These are phyloP conservation scores for Sebastes itinus DNA, from an alignment of 2,797 vertebrate species.

Conservation along the genomic window DNA sequence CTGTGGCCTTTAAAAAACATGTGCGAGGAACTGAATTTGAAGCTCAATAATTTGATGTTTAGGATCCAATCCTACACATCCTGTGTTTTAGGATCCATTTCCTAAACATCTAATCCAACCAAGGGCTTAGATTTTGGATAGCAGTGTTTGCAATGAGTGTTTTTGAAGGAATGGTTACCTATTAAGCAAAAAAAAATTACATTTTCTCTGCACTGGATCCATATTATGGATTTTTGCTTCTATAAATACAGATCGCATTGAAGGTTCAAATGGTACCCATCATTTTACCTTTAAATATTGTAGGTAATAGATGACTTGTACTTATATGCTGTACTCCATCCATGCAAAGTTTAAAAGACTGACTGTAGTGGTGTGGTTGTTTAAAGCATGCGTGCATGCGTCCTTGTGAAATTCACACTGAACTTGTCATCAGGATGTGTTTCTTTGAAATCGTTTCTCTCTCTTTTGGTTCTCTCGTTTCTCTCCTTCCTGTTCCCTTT, in stretches of 20 bases:
- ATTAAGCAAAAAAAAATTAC: not conserved
- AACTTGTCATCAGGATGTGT: conserved; percentile 69
- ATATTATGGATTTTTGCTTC: not conserved
- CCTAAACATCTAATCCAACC: not conserved
- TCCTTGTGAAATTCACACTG: conserved; percentile 51
- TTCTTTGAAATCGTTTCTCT: conserved; percentile 71
- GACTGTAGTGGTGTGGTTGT: conserved; percentile 1
- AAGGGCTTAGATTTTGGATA: not conserved
- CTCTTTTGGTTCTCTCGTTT: conserved; percentile 58
- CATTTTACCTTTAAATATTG: not conserved
- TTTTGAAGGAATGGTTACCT: not conserved
- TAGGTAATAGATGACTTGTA: not conserved
- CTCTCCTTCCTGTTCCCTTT: conserved; percentile 71
- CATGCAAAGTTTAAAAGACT: not conserved
- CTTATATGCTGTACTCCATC: not conserved
- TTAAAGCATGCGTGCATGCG: conserved; percentile 17
- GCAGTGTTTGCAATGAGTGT: not conserved
- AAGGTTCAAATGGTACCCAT: not conserved
- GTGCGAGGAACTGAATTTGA: not conserved
- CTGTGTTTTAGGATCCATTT: not conserved
- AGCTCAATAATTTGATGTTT: not conserved
- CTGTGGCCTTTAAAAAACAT: not conserved
- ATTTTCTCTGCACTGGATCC: not conserved
- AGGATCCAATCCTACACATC: not conserved
- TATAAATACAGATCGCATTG: not conserved